Evolutionary conservation across 2,113 vertebrate species (phyloP).

Genomic region (Nymphicus hollandicus): DNA sequence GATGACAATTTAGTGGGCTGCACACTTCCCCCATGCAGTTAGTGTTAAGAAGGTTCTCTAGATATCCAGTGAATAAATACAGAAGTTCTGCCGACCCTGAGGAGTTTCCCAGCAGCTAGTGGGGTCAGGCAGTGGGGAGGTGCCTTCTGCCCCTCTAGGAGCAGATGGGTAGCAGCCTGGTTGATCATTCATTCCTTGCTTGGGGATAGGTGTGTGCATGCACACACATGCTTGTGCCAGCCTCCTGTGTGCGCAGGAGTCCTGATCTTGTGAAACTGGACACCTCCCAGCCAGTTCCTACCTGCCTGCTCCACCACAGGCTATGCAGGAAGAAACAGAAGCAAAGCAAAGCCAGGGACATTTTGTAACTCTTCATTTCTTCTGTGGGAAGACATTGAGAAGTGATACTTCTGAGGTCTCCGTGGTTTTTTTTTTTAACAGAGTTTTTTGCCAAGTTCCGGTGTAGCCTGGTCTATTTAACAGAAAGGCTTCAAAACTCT

Average conservation of each 20-base stretch:
- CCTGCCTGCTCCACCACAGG: not conserved
- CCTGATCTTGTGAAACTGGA: not conserved
- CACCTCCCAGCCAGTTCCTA: not conserved
- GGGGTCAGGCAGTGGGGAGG: not conserved
- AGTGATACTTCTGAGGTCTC: not conserved
- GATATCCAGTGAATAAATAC: not conserved
- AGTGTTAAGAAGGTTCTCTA: not conserved
- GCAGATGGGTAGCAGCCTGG: not conserved
- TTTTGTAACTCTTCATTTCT: not conserved
- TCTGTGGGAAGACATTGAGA: not conserved
- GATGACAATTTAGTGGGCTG: not conserved
- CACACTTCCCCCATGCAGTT: not conserved
- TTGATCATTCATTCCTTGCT: not conserved
- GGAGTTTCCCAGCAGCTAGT: not conserved
- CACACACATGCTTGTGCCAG: fast-evolving
- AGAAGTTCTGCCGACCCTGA: not conserved
- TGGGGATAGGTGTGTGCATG: not conserved
- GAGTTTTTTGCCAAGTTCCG: not conserved
- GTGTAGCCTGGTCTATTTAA: not conserved
- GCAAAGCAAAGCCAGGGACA: not conserved
- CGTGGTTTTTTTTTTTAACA: not conserved
- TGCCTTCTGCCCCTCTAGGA: not conserved
- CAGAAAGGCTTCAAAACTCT: not conserved
- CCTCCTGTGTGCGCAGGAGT: not conserved
- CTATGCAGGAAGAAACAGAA: not conserved